A percentile compares a stretch with the other conserved stretches of the same genome.
phyloP scores from a whole-genome alignment of 2,113 vertebrate species.

The Eulacestoma nigropectus region DNA sequence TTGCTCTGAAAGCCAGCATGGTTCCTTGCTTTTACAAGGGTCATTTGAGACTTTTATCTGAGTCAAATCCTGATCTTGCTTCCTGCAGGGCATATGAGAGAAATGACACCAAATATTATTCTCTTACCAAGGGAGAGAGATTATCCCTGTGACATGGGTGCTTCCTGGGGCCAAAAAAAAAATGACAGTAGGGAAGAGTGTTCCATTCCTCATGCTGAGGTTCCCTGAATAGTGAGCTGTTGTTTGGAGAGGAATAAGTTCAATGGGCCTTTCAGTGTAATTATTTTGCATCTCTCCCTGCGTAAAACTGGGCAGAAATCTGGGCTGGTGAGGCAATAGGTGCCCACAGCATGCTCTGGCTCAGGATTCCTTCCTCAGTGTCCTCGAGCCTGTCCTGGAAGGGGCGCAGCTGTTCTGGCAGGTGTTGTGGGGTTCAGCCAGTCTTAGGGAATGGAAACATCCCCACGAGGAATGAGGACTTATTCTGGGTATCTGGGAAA shows the following conservation, averaged over 20 bases:
- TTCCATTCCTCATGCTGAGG: not conserved
- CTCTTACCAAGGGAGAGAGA: not conserved
- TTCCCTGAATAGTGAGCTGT: not conserved
- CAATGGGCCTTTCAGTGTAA: not conserved
- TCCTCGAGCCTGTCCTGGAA: not conserved
- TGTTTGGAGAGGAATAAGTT: not conserved
- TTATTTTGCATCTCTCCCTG: not conserved
- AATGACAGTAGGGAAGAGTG: not conserved
- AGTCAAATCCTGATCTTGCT: conserved; percentile 5
- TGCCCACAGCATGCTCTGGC: not conserved
- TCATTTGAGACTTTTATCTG: conserved; percentile 35
- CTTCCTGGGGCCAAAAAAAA: not conserved
- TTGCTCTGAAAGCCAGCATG: not conserved
- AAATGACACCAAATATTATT: not conserved
- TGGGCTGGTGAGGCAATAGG: not conserved
- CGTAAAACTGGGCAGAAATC: not conserved
- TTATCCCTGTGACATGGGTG: not conserved
- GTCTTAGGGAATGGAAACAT: not conserved
- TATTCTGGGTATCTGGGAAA: not conserved
- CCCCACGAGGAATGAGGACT: not conserved
- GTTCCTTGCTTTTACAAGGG: conserved; percentile 20
- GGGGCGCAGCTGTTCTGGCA: not conserved
- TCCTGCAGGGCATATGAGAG: not conserved
- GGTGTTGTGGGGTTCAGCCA: not conserved
- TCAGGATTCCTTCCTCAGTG: not conserved